These are phyloP conservation scores for Melozone crissalis DNA, from an alignment of 2,113 vertebrate genomes.

Conservation along the genomic window DNA sequence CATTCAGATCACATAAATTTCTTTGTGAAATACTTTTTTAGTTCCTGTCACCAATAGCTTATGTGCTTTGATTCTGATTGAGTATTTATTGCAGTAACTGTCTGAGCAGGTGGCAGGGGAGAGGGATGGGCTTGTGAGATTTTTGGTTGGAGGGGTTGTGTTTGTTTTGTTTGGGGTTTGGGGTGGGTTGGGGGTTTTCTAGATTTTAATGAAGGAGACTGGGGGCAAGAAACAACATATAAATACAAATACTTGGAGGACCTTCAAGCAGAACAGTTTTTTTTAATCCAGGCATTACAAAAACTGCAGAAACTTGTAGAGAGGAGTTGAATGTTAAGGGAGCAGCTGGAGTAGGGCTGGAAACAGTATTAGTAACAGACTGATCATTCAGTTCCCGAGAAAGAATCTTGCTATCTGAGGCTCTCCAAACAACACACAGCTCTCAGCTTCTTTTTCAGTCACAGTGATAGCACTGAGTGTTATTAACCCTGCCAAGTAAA, in stretches of 20 bases:
- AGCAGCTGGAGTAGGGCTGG: background rate
- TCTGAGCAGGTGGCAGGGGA: accelerated
- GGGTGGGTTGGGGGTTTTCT: accelerated
- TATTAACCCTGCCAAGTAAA: background rate
- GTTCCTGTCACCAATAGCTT: background rate
- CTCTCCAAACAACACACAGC: background rate
- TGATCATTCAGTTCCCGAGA: background rate
- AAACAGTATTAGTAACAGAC: background rate
- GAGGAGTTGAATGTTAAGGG: background rate
- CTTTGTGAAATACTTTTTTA: background rate
- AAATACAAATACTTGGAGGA: background rate
- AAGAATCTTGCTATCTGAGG: background rate
- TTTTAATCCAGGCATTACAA: background rate
- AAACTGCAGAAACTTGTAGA: background rate
- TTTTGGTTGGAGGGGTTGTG: background rate
- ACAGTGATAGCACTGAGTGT: background rate
- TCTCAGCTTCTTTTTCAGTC: background rate
- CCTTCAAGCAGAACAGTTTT: background rate
- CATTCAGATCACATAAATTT: background rate
- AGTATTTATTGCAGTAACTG: background rate
- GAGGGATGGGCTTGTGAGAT: background rate
- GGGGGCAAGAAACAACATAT: background rate
- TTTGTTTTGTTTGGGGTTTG: background rate
- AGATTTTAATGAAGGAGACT: background rate
- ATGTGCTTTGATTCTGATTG: background rate